Evolutionary conservation across 2,888 invertebrate genomes (phyloP).

Genomic region (Diarsia brunnea): DNA sequence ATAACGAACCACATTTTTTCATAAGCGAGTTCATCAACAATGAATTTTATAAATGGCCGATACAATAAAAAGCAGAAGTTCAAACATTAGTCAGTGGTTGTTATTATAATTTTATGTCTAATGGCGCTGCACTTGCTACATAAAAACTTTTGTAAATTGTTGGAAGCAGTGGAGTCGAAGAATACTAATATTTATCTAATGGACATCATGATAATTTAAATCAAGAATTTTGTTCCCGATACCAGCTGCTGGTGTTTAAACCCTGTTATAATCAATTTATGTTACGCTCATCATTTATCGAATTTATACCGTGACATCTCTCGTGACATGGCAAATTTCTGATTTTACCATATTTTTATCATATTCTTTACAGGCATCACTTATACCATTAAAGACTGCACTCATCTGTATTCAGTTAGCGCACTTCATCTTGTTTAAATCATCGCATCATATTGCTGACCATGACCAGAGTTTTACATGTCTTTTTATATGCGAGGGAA

Average conservation of each 20-base stretch:
- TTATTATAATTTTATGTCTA: slow-evolving; percentile 68
- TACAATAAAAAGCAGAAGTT: slow-evolving; percentile 56
- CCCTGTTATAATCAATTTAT: background rate
- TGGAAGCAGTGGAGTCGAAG: slow-evolving; percentile 58
- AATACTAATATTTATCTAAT: background rate
- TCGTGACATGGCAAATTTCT: slow-evolving; percentile 37
- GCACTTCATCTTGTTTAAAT: slow-evolving; percentile 40
- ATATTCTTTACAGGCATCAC: slow-evolving; percentile 40
- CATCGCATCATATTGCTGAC: slow-evolving; percentile 13
- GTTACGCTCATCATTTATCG: slow-evolving; percentile 15
- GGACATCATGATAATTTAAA: background rate
- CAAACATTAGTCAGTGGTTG: slow-evolving; percentile 65
- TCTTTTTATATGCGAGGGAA: slow-evolving; percentile 14
- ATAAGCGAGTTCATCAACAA: slow-evolving; percentile 4
- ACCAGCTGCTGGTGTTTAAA: background rate
- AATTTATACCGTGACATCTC: slow-evolving; percentile 20
- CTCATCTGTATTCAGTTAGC: slow-evolving; percentile 38
- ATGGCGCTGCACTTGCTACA: slow-evolving; percentile 59
- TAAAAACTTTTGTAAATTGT: slow-evolving; percentile 61
- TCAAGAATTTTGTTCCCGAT: background rate
- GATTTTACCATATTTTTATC: slow-evolving; percentile 45
- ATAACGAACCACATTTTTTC: slow-evolving; percentile 42
- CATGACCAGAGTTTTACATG: slow-evolving; percentile 7
- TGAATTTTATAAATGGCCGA: slow-evolving; percentile 36
- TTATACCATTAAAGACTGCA: slow-evolving; percentile 24